phyloP scores from a whole-genome alignment of 2,888 invertebrate species.

The Acronicta psi region DNA sequence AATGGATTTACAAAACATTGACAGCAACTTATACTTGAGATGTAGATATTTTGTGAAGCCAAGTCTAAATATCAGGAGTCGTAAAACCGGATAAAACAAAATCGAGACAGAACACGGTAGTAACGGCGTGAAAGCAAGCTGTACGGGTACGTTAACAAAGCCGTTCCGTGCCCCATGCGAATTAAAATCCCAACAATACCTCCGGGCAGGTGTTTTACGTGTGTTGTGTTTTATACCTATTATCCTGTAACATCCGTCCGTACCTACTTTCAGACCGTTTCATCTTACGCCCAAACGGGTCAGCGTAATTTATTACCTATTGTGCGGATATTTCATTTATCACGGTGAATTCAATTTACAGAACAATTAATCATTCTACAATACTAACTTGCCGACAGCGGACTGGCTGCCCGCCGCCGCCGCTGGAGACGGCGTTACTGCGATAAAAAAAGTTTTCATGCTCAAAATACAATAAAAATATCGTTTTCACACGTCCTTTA shows the following conservation, averaged over 20 bases:
- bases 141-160: slow-evolving; percentile 57
- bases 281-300: slow-evolving; percentile 86
- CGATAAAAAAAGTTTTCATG: slow-evolving; percentile 72
- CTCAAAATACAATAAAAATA: slow-evolving; percentile 64
- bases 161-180: slow-evolving; percentile 63
- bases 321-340: slow-evolving; percentile 89
- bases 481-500: slow-evolving; percentile 52
- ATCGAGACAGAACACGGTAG: slow-evolving; percentile 27
- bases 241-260: slow-evolving; percentile 79
- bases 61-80: slow-evolving; percentile 4
- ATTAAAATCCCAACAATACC: slow-evolving; percentile 75
- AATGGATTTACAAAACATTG: too few relatives aligned
- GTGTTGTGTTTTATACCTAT: slow-evolving; percentile 82
- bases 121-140: slow-evolving; percentile 31
- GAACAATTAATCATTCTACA: slow-evolving; percentile 88
- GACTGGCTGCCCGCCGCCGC: slow-evolving; percentile 74
- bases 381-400: slow-evolving; percentile 87
- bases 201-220: slow-evolving; percentile 79
- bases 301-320: slow-evolving; percentile 89
- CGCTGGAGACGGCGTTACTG: slow-evolving; percentile 64
- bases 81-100: slow-evolving; percentile 21
- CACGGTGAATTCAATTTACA: slow-evolving; percentile 89
- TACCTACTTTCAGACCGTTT: slow-evolving; percentile 83
- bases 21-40: background rate
- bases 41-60: background rate